Base-by-base conservation (phyloP, 2,888 invertebrate genomes). In the Torymus aiolomorphi region DNA sequence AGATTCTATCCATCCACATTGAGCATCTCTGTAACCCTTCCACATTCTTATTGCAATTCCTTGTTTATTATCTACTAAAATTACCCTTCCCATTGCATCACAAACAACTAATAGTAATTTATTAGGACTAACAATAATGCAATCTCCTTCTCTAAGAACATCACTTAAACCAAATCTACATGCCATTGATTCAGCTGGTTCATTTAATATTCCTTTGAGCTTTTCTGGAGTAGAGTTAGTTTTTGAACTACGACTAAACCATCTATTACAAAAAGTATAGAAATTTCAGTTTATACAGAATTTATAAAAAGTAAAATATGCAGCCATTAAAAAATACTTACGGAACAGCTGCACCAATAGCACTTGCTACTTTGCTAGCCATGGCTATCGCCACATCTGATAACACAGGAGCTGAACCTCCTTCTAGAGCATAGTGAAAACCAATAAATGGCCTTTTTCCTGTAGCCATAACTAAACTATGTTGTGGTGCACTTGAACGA, bases 1-100 rank as follows among this genome's bases (percentile, higher is more conserved):
- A 0, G 96, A 95, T 91, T 97, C 96, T 61, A 98, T 92, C 94
- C 98, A 99, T 2, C 96, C 97, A 89, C 97, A 97, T 88, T 98
- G 96, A 0, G 98, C 98, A 88, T 98, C 97, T 71, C 98, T 93
- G 90, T 97, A 99, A 3, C 99, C 98, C 92, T 98, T 98, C 93
- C 98, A 97, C 88, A 98, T 94, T 72, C 97, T 93, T 57, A 98
- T 91, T 31, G 96, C 94, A 73, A 95, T 92, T 0, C 97, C 97
- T 83, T 93, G 93, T 67, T 92, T 92, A 14, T 96, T 94, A 90
- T 99, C 98, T 52, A 99, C 91, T 16, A 99, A 92, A 62, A 96
- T 93, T 0, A 99, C 96, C 78, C 99, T 93, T 42, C 98, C 98
- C 86, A 97, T 93, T 84, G 94, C 94, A 90, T 99, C 99, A 0